Conservation (phyloP, 2,797 vertebrate genomes). For the Enteromius radiatus region DNA sequence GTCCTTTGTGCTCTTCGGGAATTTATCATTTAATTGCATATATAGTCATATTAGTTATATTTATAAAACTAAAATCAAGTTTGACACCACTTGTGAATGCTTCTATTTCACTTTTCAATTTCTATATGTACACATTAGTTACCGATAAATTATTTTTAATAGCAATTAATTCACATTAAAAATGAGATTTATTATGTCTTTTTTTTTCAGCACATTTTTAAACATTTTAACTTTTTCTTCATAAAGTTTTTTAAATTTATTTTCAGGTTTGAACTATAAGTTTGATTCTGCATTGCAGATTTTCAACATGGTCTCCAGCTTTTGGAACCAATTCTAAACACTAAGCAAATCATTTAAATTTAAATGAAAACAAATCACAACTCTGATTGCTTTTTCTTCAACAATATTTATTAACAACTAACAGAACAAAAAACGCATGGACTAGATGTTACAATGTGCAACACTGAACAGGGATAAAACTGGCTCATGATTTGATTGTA, state of each 20-base stretch:
- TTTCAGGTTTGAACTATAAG: not conserved
- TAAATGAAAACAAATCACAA: constrained; percentile 13
- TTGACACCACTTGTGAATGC: not conserved
- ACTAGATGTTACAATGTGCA: constrained; percentile 69
- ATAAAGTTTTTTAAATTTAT: not conserved
- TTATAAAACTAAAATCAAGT: not conserved
- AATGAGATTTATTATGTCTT: too few species aligned
- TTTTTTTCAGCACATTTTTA: not conserved
- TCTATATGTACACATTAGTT: not conserved
- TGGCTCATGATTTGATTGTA: constrained; percentile 36
- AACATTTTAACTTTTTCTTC: not conserved
- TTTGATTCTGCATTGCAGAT: not conserved
- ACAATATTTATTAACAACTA: constrained; percentile 65
- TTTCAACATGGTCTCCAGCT: not conserved
- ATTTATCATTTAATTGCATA: constrained; percentile 2
- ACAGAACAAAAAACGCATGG: constrained; percentile 63
- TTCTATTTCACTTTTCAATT: not conserved
- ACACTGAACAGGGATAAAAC: constrained; percentile 52
- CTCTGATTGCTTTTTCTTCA: constrained; percentile 24
- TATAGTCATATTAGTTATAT: not conserved
- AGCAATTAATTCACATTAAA: not conserved
- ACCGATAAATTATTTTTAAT: not conserved
- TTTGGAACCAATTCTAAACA: not conserved
- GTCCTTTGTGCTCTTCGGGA: not conserved
- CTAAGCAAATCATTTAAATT: not conserved